A percentile compares a stretch with the other conserved stretches of the same genome.
These are phyloP conservation scores for Alaudala cheleensis DNA, from an alignment of 2,113 vertebrate genomes.

Conservation along the genomic window DNA sequence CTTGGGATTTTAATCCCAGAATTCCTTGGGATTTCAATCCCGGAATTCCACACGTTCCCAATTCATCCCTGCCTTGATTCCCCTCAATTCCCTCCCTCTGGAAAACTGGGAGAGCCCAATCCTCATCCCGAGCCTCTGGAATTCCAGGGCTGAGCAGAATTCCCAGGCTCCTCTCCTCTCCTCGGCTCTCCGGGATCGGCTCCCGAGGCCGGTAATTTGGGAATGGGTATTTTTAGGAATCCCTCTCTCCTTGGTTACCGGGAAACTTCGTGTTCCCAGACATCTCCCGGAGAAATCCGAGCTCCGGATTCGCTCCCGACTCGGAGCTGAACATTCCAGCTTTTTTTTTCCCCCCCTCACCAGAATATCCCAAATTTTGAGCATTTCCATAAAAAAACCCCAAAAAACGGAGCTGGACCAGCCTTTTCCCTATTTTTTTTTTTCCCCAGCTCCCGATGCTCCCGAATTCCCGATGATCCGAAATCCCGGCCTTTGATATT, in stretches of 20 bases:
- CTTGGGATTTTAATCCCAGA: too few relatives aligned
- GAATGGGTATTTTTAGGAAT: background rate
- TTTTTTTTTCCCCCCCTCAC: background rate
- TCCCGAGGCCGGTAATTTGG: background rate
- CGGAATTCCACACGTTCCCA: background rate
- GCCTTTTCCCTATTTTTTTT: background rate
- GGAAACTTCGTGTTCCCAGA: background rate
- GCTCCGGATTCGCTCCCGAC: background rate
- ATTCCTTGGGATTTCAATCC: background rate
- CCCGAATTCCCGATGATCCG: background rate
- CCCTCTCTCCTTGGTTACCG: background rate
- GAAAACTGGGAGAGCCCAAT: background rate
- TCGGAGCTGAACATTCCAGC: background rate
- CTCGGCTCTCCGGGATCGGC: background rate
- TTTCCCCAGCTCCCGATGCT: background rate
- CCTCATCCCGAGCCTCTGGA: background rate
- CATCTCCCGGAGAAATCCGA: background rate
- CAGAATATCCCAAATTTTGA: background rate
- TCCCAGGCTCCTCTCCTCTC: background rate
- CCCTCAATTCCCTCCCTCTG: background rate
- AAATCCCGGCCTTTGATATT: background rate
- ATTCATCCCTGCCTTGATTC: background rate
- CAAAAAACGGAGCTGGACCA: background rate
- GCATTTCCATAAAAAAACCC: background rate
- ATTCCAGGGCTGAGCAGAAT: background rate